A percentile compares a stretch with the other conserved stretches of the same genome.
These are phyloP conservation scores for Anguilla marmorata DNA, from an alignment of 2,797 vertebrate genomes.

Conservation along the genomic window DNA sequence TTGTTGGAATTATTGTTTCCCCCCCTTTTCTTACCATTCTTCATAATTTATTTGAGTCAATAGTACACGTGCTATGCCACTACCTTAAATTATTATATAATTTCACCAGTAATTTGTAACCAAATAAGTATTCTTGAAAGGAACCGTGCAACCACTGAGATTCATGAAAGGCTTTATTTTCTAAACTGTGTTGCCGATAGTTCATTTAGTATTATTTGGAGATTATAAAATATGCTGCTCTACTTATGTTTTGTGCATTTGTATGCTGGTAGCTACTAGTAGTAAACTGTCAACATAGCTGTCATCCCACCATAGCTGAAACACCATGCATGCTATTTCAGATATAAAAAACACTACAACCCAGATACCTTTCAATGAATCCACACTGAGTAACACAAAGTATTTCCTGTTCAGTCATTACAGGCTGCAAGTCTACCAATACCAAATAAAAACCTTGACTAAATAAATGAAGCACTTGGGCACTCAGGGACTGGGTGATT, in stretches of 20 bases:
- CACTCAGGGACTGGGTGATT: neutral
- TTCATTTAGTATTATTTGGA: neutral
- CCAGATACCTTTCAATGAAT: neutral
- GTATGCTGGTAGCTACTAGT: neutral
- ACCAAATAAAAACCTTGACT: slow-evolving; percentile 24
- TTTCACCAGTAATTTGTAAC: neutral
- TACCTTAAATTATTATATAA: neutral
- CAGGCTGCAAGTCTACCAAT: slow-evolving; percentile 13
- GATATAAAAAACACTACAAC: neutral
- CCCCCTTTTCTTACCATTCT: no score
- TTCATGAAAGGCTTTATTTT: neutral
- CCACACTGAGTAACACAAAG: neutral
- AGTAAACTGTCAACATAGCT: neutral
- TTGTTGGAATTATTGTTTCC: no score
- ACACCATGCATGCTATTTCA: neutral
- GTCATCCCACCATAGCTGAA: neutral
- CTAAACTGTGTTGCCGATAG: neutral
- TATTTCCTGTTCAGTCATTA: slow-evolving; percentile 7
- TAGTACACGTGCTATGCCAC: no score
- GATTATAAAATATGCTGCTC: neutral
- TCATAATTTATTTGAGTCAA: no score
- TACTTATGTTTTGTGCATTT: neutral
- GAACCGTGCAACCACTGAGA: neutral
- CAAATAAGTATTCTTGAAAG: neutral
- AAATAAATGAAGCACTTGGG: slow-evolving; percentile 18